These are phyloP conservation scores for Engraulis encrasicolus DNA, from an alignment of 2,113 vertebrate genomes.

Conservation along the genomic window DNA sequence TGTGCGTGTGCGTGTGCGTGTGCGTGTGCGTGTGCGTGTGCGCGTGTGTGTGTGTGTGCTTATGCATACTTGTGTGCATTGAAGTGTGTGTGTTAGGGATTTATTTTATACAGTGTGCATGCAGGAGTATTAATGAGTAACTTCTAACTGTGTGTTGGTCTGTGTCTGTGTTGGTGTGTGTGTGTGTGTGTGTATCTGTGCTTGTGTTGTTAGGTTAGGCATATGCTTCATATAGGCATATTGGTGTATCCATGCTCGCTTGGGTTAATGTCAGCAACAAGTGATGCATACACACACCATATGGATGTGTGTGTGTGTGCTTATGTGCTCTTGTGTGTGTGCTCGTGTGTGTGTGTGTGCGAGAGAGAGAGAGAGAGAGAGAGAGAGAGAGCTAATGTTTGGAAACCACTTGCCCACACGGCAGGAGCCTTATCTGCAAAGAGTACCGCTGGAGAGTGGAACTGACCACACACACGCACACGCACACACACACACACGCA, in stretches of 20 bases:
- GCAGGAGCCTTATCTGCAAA: not conserved
- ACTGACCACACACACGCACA: no score
- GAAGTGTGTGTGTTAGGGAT: no score
- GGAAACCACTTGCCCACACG: constrained; percentile 50
- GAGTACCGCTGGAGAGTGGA: not conserved
- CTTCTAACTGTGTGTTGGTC: not conserved
- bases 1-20: not conserved
- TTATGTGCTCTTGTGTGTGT: not conserved
- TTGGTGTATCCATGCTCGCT: constrained; percentile 53
- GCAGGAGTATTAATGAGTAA: no score
- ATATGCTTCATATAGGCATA: constrained; percentile 21
- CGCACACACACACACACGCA: no score
- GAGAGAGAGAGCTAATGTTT: constrained; percentile 63
- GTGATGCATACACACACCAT: constrained; percentile 57
- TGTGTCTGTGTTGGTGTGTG: not conserved
- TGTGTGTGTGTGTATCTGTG: not conserved
- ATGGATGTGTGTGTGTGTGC: constrained; percentile 45
- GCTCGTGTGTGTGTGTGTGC: constrained; percentile 26
- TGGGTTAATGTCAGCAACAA: constrained; percentile 63
- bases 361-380: no score
- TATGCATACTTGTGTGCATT: no score
- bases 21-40: not conserved
- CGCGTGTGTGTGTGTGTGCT: not conserved
- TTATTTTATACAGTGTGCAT: no score
- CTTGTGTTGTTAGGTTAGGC: not conserved